phyloP scores from a whole-genome alignment of 2,113 vertebrate species.

The Sinosuthora webbiana region DNA sequence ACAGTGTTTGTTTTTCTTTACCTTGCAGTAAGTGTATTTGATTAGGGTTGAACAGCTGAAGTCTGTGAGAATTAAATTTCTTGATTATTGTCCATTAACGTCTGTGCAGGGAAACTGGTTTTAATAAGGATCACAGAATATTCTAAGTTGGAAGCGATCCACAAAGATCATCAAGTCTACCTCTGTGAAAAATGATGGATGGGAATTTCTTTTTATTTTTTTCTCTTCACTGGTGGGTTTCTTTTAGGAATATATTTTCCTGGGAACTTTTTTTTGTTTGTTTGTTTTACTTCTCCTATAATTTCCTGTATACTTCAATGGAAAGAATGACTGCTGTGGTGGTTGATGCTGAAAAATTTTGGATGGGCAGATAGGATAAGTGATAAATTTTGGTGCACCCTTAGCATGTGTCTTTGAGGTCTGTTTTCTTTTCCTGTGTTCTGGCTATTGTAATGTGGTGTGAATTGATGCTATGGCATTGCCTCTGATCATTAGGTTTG shows the following conservation, averaged over 20 bases:
- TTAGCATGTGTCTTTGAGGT: neutral
- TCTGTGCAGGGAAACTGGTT: neutral
- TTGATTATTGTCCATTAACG: neutral
- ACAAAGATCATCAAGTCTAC: neutral
- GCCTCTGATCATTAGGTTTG: neutral
- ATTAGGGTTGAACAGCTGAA: neutral
- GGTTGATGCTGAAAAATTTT: neutral
- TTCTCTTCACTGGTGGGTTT: neutral
- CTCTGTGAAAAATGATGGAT: neutral
- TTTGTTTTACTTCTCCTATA: neutral
- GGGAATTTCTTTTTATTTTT: neutral
- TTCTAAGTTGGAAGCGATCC: neutral
- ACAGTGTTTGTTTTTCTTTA: neutral
- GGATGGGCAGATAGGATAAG: neutral
- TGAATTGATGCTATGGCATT: neutral
- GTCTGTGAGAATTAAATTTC: neutral
- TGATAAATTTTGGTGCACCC: neutral
- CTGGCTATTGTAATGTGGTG: neutral
- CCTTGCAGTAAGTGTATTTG: neutral
- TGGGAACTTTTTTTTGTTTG: neutral
- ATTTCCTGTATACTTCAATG: neutral
- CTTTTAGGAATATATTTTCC: neutral
- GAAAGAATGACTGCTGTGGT: neutral
- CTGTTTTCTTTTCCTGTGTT: neutral
- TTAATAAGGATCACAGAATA: neutral